phyloP scores from a whole-genome alignment of 2,888 invertebrate genomes.

The Diachrysia chrysitis region DNA sequence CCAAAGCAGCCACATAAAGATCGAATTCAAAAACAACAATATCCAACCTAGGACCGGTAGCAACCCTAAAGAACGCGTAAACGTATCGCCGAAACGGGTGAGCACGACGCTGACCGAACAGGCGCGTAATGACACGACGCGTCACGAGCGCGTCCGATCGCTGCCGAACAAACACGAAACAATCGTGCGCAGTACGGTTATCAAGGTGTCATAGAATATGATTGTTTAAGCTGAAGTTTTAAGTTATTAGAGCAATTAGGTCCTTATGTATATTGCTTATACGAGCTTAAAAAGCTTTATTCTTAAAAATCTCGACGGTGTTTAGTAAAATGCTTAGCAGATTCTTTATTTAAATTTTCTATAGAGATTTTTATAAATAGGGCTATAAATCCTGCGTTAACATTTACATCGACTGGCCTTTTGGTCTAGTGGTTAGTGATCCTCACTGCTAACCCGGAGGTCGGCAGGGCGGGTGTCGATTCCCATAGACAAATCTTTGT shows the following conservation, averaged over 20 bases:
- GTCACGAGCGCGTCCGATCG: conserved; percentile 64
- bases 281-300: neutral
- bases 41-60: neutral
- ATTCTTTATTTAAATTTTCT: too few relatives aligned
- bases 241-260: conserved; percentile 18
- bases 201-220: conserved; percentile 47
- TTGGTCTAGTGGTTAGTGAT: too few relatives aligned
- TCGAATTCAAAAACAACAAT: too few relatives aligned
- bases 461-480: too few relatives aligned
- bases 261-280: neutral
- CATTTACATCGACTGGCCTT: too few relatives aligned
- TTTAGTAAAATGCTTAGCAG: too few relatives aligned
- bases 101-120: conserved; percentile 61
- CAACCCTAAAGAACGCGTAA: conserved; percentile 44
- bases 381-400: too few relatives aligned
- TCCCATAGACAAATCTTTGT: too few relatives aligned
- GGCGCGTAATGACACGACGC: conserved; percentile 63
- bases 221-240: conserved; percentile 27
- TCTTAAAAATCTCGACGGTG: too few relatives aligned
- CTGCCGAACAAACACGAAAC: conserved; percentile 63
- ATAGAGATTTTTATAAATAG: too few relatives aligned
- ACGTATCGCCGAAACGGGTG: conserved; percentile 59
- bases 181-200: conserved; percentile 58
- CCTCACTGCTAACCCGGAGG: too few relatives aligned
- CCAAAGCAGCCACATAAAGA: too few relatives aligned